Conservation (phyloP, 2,888 invertebrate species). For the Xanthorhoe designata region DNA sequence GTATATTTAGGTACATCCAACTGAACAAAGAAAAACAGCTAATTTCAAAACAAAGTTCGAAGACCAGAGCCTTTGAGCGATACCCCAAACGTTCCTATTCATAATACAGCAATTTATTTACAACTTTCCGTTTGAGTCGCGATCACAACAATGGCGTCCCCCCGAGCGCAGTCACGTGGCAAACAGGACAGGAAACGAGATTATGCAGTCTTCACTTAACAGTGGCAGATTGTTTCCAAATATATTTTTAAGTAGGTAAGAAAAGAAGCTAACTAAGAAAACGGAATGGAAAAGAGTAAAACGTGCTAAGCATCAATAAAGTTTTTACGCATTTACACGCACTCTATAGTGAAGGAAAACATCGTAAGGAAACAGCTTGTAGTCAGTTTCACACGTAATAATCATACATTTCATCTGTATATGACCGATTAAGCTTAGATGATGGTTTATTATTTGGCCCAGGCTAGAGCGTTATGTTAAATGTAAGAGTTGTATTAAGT, state of each 20-base stretch:
- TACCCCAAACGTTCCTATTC: conserved; percentile 18
- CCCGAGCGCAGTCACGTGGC: conserved; percentile 8
- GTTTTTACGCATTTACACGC: neutral
- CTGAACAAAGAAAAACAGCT: neutral
- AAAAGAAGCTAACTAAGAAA: neutral
- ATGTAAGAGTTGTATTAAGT: neutral
- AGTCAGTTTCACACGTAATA: neutral
- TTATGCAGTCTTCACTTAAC: neutral
- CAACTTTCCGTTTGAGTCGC: conserved; percentile 16
- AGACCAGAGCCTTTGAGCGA: conserved; percentile 6
- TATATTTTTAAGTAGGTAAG: neutral
- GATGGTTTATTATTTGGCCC: neutral
- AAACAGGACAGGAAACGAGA: conserved; percentile 5
- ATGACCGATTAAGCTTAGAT: neutral
- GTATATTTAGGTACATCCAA: neutral
- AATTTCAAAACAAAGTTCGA: neutral
- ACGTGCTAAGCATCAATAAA: neutral
- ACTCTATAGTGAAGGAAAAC: neutral
- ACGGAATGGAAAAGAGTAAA: neutral
- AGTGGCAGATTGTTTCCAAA: neutral
- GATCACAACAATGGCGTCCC: conserved; percentile 19
- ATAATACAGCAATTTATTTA: conserved; percentile 19
- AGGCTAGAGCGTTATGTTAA: neutral
- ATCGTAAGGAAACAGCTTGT: neutral
- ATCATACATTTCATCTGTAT: neutral